Percentiles rank a stretch among this genome's conserved stretches.
Evolutionary conservation across 2,888 invertebrate species (phyloP).

Genomic region (Operophtera brumata): DNA sequence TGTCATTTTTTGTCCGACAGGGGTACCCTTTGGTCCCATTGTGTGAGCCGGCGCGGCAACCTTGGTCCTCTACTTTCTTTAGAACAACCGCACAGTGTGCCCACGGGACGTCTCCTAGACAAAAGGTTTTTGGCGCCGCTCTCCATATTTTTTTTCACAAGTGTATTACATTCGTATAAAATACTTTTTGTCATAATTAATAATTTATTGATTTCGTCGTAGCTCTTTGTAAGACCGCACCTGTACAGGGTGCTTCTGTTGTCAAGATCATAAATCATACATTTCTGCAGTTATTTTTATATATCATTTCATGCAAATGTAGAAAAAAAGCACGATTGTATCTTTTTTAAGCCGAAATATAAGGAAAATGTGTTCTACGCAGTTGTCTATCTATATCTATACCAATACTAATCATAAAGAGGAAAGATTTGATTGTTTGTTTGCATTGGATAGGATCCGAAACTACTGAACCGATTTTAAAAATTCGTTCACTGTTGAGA

Average conservation of each 20-base stretch:
- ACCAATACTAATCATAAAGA: too few species aligned
- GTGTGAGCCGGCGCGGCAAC: conserved; percentile 61
- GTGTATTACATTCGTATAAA: conserved; percentile 52
- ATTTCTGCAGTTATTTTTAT: conserved; percentile 8
- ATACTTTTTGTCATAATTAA: conserved; percentile 76
- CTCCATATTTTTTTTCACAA: conserved; percentile 60
- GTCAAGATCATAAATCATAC: conserved; percentile 61
- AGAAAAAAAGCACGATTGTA: too few species aligned
- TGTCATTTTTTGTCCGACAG: conserved; percentile 77
- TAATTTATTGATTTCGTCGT: conserved; percentile 76
- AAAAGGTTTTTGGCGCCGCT: conserved; percentile 76
- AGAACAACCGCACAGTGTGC: conserved; percentile 46
- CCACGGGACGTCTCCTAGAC: conserved; percentile 73
- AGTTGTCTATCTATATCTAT: too few species aligned
- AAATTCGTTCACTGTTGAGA: too few species aligned
- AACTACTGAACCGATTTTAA: too few species aligned
- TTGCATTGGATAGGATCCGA: too few species aligned
- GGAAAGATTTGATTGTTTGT: too few species aligned
- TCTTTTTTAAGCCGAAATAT: too few species aligned
- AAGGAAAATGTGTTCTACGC: too few species aligned
- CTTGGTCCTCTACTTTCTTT: conserved; percentile 47
- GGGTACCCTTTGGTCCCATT: conserved; percentile 66
- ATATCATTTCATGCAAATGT: neutral
- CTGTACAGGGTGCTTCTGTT: conserved; percentile 74
- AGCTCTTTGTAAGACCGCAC: conserved; percentile 63